Evolutionary conservation across 2,113 vertebrate genomes (phyloP).

Genomic region (Merops nubicus): DNA sequence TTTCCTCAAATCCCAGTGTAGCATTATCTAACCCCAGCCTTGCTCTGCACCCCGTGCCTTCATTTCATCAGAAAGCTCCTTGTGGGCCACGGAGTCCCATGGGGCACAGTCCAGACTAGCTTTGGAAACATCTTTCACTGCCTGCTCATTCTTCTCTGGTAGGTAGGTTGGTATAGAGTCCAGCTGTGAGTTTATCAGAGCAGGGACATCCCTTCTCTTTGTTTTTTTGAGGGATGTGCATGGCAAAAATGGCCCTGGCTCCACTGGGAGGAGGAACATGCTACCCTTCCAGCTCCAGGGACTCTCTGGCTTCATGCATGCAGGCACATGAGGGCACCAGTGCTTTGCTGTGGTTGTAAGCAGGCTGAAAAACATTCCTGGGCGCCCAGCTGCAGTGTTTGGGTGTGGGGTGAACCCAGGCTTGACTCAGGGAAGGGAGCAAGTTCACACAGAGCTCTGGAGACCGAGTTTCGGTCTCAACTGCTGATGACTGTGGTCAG

Average conservation of each 20-base stretch:
- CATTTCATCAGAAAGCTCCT: rapidly evolving
- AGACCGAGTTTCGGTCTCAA: slow-evolving; percentile 27
- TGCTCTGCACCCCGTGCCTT: not conserved
- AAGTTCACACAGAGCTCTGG: slow-evolving; percentile 45
- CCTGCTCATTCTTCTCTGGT: not conserved
- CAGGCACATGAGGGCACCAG: slow-evolving; percentile 34
- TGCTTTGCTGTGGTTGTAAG: slow-evolving; percentile 22
- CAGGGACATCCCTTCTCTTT: not conserved
- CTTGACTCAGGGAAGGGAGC: slow-evolving; percentile 18
- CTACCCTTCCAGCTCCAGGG: not conserved
- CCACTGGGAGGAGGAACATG: not conserved
- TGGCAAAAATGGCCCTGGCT: not conserved
- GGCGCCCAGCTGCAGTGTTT: not conserved
- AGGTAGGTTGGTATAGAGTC: not conserved
- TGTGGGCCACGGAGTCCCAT: not conserved
- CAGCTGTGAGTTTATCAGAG: not conserved
- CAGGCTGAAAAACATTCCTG: not conserved
- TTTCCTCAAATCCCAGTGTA: not conserved
- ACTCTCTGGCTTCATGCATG: not conserved
- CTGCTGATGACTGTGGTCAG: slow-evolving; percentile 50
- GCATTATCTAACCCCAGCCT: not conserved
- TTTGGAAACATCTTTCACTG: not conserved
- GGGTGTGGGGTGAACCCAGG: not conserved
- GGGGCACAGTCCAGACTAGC: not conserved
- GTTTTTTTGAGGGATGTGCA: not conserved